phyloP scores from a whole-genome alignment of 2,797 vertebrate species.

The Pantherophis alleghaniensis region DNA sequence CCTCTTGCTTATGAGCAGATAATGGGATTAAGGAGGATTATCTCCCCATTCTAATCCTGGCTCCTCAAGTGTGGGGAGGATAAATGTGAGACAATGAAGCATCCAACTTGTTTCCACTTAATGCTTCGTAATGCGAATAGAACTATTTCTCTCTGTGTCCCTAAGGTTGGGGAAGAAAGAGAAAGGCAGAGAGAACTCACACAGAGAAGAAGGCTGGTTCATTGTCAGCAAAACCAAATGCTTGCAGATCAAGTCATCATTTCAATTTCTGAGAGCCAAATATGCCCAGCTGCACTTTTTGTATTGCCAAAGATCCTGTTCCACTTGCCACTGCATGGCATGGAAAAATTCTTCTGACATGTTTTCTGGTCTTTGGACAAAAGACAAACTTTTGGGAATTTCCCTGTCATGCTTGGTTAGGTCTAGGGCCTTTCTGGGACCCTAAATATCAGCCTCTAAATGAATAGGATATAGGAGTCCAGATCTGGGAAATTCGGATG shows the following conservation, averaged over 20 bases:
- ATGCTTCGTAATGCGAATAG: slow-evolving; percentile 2
- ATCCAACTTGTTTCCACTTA: background rate
- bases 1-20: slow-evolving; percentile 13
- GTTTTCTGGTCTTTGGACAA: too few species aligned
- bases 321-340: background rate
- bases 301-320: background rate
- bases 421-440: background rate
- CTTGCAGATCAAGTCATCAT: background rate
- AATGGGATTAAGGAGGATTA: slow-evolving; percentile 39
- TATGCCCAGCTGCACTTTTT: background rate
- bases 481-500: background rate
- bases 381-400: background rate
- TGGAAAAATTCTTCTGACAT: background rate
- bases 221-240: background rate
- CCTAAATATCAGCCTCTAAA: background rate
- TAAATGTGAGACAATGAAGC: background rate
- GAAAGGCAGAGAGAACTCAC: too few species aligned
- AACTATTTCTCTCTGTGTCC: background rate
- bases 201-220: background rate
- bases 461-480: background rate
- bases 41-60: background rate
- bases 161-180: background rate
- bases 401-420: background rate
- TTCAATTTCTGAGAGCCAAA: background rate
- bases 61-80: slow-evolving; percentile 2